Evolutionary conservation across 1,140 invertebrate genomes (phyloP), one percentile per base, ranked within the genome.

Genomic region (Cepaea nemoralis): DNA sequence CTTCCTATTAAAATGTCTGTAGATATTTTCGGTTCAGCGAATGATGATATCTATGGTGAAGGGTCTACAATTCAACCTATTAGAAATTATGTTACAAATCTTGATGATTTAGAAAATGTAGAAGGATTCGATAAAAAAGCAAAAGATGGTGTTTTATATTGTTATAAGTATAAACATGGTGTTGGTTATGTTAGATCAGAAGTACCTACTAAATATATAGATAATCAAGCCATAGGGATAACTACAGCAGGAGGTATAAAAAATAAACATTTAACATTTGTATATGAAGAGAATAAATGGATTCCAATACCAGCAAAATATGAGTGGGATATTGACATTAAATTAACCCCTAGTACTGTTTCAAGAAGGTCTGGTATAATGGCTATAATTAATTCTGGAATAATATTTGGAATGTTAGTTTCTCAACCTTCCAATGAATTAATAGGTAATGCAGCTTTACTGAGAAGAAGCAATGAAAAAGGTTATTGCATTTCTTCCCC

Each of bases 41-140:
- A 3, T 31, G n/a, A 63, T 63, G 59, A 63, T 63, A 1, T 27
- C 10, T 5, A n/a, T 63, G 33, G 16, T 55, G 19, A 55, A 22
- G 22, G n/a, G n/a, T n/a, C 33, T 6, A 63, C 27, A 63, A 63
- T 6, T 63, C 27, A 2, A 6, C n/a, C 59, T 16, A 63, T 16
- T 63, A 63, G 33, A 2, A 63, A 31, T 31, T 31, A 63, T 63
- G 59, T 27, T 31, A 2, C 12, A 6, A 63, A 63, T 31, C n/a
- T 63, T 2, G 59, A 63, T 63, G 50, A 55, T n/a, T n/a, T n/a
- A n/a, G n/a, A n/a, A 55, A 55, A 55, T 55, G 50, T 55, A 55
- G 50, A 55, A 55, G 50, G 50, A 55, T 55, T 55, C n/a, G n/a
- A 55, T 55, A n/a, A n/a, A n/a, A n/a, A n/a, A n/a, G n/a, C n/a